Base-by-base conservation (phyloP, 2,888 invertebrate genomes). In the Dromius quadrimaculatus region DNA sequence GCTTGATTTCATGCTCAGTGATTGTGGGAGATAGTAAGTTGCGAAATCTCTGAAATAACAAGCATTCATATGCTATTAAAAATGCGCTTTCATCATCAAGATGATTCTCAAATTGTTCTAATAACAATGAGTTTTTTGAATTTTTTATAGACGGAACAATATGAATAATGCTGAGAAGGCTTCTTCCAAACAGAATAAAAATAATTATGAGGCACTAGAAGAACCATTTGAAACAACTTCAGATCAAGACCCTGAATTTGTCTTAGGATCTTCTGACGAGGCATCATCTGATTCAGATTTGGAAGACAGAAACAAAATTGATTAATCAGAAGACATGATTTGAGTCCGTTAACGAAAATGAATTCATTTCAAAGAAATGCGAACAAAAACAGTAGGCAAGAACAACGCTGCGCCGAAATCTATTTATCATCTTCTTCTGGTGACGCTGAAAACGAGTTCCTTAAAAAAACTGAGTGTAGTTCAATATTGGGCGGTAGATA, bases 401-500 rank as follows among this genome's bases (percentile, higher is more conserved):
- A 28, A 28, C 28, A 28, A 28, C 28, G 28, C 28, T 28, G 4
- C 28, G 28, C 28, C 8, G 28, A 28, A 28, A 28, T 8, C 8
- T 28, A 3, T 8, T 8, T 28, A 28, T 41, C 43, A 11, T 41
- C 43, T 41, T 13, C 13, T 11, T 5, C 9, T 15, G 4, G 4
- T 41, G 17, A 15, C 43, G 9, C 17, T 41, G 17, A 41, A 4
- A 15, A 11, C 17, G 43, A 13, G 43, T 41, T 41, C 43, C 17
- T 41, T 41, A 11, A 41, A 13, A 11, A 41, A 41, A 9, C 43
- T 11, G 13, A 41, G 5, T 13, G 9, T 9, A 41, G 43, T 41
- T 41, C 43, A 13, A 41, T 41, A 15, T 41, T 41, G 43, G 43
- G 9, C 9, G 43, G 43, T 13, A 41, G 9, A 15, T 41, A 41